Base-by-base conservation (phyloP, 2,113 vertebrate species). In the Vulpes vulpes region DNA sequence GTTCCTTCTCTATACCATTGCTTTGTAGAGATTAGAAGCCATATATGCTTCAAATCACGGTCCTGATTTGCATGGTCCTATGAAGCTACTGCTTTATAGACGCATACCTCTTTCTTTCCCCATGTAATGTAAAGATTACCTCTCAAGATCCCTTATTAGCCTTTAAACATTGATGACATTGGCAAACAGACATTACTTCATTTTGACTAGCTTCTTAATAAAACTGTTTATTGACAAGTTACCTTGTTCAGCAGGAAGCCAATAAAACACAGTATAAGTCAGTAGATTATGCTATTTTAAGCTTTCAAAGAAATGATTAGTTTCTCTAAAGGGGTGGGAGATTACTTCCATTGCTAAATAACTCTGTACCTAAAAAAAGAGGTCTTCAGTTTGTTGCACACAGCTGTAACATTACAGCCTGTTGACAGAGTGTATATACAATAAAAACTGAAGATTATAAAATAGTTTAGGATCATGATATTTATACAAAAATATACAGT, bases 211-310 rank as follows among this genome's bases (percentile, higher is more conserved):
- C 74, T 87, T 89, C 67, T 94, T 84, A 96, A 92, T 84, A 79
- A 96, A 97, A 95, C 11, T 91, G 19, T 81, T 85, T 95, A 93
- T 95, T 96, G 86, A 73, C 83, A 94, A 89, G n/a, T 87, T 97
- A 67, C 35, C 78, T 96, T 85, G 64, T 95, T 95, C 94, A 97
- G 43, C 59, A 96, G 55, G 30, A 97, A 98, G n/a, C 67, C 95
- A 96, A 96, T 96, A 92, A 95, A 74, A 38, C 87, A 62, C 73
- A 94, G 51, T 91, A 12, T 76, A 84, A 57, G 15, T 94, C 89
- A 95, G 71, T 91, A 94, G 55, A 96, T 91, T 67, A 84, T 76
- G n/a, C n/a, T 83, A 90, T 89, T 94, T 96, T 89, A 94, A 59
- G 20, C 73, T 94, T 96, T 87, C 32, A 60, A 89, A 96, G 25